Base-by-base conservation (phyloP, 37 sponge, comb jelly and placozoan species). In the Tethya wilhelma region DNA sequence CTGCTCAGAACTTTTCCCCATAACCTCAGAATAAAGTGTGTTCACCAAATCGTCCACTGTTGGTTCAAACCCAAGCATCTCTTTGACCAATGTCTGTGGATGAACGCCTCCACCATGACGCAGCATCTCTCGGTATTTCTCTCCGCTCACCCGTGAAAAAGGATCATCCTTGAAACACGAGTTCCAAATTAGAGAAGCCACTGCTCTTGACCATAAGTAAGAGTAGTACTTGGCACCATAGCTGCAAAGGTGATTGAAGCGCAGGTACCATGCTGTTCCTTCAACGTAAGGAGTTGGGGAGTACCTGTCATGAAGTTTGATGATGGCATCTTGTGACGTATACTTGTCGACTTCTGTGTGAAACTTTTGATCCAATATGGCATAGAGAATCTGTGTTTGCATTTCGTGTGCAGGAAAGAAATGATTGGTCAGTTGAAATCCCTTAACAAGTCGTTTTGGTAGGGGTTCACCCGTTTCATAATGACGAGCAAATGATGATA, bases 171-270 rank as follows among this genome's bases (percentile, higher is more conserved):
- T 9, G 71, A 98, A 98, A 41, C 86, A 85, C 6, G 84, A 62
- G 28, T 78, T 77, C 93, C 97, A 98, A 0, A 98, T 79, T 28
- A 98, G 82, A 20, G 80, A 79, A 22, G 95, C 93, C 1, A 93
- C 81, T 59, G 99, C 94, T 36, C 86, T 73, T 4, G 96, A 78
- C 96, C 96, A 95, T 23, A 89, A 74, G 59, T 98, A 98, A 17
- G 96, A 96, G 59, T 96, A 98, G 64, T 98, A 98, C 49, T 68
- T 78, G 26, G 86, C 89, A 25, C 92, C 99, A 64, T 98, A 98
- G 72, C 57, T 56, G 60, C 85, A 74, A 14, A 98, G 78, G 65
- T 98, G 99, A 66, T 75, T 57, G 75, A 98, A 98, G 0, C 91
- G 80, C 25, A 84, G 93, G 71, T 80, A 79, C 80, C 85, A 84